Conservation (phyloP, 1,140 invertebrate genomes). For the Caligus rogercresseyi region DNA sequence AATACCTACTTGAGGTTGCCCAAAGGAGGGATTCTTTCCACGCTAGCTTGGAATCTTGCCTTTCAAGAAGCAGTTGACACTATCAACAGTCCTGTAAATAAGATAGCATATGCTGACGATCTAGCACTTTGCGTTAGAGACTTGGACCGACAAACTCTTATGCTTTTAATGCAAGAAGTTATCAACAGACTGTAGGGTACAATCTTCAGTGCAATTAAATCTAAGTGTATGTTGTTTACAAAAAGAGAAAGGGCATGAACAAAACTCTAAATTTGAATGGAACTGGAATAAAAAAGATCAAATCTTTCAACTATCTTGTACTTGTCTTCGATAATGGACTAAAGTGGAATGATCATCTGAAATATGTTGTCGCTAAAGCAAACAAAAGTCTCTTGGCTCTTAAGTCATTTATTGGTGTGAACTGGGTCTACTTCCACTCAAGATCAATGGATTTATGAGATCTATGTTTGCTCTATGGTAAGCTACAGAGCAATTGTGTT, state of each 20-base stretch:
- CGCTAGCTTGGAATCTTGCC: not conserved
- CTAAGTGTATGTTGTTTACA: not conserved
- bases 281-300: not conserved
- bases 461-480: not conserved
- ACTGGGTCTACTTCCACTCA: not conserved
- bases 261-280: not conserved
- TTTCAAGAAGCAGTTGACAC: not conserved
- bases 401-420: not conserved
- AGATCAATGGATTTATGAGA: not conserved
- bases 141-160: not conserved
- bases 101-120: not conserved
- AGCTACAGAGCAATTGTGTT: not conserved
- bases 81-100: not conserved
- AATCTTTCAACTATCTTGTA: not conserved
- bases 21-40: not conserved
- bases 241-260: not conserved
- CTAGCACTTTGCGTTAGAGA: not conserved
- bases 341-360: not conserved
- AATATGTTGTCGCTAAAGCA: not conserved
- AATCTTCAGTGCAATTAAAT: not conserved
- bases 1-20: not conserved
- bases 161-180: not conserved
- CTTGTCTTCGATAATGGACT: not conserved
- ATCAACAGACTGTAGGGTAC: not conserved
- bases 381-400: not conserved